phyloP scores from a whole-genome alignment of 2,888 invertebrate genomes.

The Orthosia cruda region DNA sequence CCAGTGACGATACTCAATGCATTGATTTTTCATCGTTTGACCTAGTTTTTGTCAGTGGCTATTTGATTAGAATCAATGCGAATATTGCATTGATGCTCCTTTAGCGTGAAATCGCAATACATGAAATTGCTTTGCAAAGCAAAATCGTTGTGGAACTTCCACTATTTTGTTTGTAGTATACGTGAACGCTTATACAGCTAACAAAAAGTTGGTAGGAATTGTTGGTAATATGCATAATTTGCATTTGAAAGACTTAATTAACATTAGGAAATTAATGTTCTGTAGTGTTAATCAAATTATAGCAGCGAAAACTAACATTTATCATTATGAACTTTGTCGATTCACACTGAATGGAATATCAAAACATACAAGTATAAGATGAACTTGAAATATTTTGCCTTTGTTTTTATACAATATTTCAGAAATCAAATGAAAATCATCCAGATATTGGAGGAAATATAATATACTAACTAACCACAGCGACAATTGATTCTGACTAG shows the following conservation, averaged over 20 bases:
- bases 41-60: conserved; percentile 56
- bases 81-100: conserved; percentile 40
- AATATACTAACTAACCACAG: neutral
- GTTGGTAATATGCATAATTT: neutral
- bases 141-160: conserved; percentile 24
- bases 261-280: neutral
- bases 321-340: neutral
- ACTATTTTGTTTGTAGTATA: conserved; percentile 36
- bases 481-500: neutral
- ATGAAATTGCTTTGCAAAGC: conserved; percentile 36
- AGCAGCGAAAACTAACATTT: neutral
- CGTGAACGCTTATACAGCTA: neutral
- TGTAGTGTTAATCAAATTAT: too few species aligned
- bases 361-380: neutral
- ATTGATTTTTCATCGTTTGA: conserved; percentile 63
- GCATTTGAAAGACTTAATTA: conserved; percentile 7
- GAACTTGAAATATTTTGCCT: too few species aligned
- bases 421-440: neutral
- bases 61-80: conserved; percentile 61
- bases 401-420: neutral
- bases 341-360: neutral
- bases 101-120: conserved; percentile 37
- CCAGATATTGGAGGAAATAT: too few species aligned
- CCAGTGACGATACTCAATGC: conserved; percentile 26
- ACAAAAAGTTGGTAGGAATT: conserved; percentile 3